A percentile compares a stretch with the other conserved stretches of the same genome.
phyloP scores from a whole-genome alignment of 2,797 vertebrate genomes.

The Megalops cyprinoides region DNA sequence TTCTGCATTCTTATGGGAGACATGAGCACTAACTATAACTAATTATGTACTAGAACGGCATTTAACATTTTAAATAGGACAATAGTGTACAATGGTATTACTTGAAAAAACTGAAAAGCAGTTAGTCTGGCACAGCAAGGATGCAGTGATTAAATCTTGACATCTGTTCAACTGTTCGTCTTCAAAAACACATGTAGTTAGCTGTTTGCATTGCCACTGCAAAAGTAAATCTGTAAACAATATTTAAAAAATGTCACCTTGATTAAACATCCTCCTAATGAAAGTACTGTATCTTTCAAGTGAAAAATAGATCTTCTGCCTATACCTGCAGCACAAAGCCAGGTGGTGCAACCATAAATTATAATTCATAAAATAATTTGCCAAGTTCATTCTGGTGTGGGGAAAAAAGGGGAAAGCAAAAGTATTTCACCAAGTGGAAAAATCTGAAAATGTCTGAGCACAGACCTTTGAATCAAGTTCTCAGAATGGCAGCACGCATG shows the following conservation, averaged over 20 bases:
- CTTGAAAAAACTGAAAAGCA: no score
- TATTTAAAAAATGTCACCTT: background rate
- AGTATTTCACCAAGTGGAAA: no score
- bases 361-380: background rate
- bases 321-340: background rate
- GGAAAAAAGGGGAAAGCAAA: background rate
- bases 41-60: no score
- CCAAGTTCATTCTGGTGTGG: background rate
- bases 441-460: no score
- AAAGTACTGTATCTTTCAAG: no score
- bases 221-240: background rate
- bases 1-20: no score
- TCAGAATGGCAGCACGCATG: background rate
- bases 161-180: slow-evolving; percentile 29
- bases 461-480: background rate
- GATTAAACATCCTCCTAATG: background rate
- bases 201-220: no score
- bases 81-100: no score
- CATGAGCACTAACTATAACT: no score
- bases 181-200: background rate
- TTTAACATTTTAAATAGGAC: no score
- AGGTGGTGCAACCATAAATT: background rate
- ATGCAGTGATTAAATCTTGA: background rate
- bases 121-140: no score
- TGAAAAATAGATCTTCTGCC: background rate